phyloP scores from a whole-genome alignment of 2,113 vertebrate species.

The Philantomba maxwellii region DNA sequence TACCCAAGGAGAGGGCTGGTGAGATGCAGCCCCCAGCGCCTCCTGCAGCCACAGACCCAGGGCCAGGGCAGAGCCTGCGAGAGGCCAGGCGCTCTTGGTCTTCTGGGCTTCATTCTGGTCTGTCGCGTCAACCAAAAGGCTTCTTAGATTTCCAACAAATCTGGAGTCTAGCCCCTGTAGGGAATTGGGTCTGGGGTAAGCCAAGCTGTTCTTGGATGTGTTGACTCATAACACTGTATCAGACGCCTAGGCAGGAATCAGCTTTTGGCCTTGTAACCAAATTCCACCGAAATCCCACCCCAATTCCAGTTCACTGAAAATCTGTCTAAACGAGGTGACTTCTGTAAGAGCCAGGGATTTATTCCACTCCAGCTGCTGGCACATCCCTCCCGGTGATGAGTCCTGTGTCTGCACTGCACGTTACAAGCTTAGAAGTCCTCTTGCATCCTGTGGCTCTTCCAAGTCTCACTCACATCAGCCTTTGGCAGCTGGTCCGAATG shows the following conservation, averaged over 20 bases:
- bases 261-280: background rate
- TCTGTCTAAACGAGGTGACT: background rate
- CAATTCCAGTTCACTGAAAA: background rate
- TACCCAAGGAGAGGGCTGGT: background rate
- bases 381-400: fast-evolving
- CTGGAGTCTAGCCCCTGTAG: background rate
- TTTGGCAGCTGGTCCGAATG: background rate
- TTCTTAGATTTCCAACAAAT: background rate
- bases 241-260: background rate
- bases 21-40: background rate
- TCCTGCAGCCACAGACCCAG: fast-evolving
- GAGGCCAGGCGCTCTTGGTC: background rate
- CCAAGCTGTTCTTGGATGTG: background rate
- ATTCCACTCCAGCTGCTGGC: background rate
- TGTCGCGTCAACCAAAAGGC: background rate
- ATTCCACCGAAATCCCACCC: background rate
- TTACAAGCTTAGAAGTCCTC: background rate
- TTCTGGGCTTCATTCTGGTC: background rate
- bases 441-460: background rate
- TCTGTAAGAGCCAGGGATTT: background rate
- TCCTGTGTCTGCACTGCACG: background rate
- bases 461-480: background rate
- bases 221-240: background rate
- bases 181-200: background rate
- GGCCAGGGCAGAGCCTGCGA: background rate